Base-by-base conservation (phyloP, 2,888 invertebrate species). In the Sceliomorpha sp. region DNA sequence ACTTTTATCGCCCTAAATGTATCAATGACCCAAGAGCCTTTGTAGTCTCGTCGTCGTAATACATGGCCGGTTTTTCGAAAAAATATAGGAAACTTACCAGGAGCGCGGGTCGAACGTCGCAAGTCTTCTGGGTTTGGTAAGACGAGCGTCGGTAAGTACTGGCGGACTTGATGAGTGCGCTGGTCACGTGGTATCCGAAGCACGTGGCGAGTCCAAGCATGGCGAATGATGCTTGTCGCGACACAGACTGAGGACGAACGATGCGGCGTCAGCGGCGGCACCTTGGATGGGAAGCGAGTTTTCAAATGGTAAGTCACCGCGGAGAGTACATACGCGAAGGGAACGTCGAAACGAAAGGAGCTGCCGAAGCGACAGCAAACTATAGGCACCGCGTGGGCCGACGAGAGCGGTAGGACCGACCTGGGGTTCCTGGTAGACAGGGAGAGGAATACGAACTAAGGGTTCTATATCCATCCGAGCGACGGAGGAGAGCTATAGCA, bases 371-470 rank as follows among this genome's bases (percentile, higher is more conserved):
- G 73, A 56, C 62, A 58, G 58, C 63, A 63, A 64, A 60, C 58
- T 69, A 58, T 51, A 62, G 59, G 44, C 64, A 59, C 44, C 59
- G 40, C 13, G 6, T 9, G 15, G 17, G 29, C 26, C 15, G 42
- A 36, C 10, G 56, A 29, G 15, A 12, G 12, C 40, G 44, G 70
- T 69, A 70, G 72, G 72, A 74, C 72, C 70, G 76, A 59, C 73
- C 68, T 64, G 74, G 80, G 82, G 81, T 86, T 87, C 83, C 83
- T 86, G 81, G 84, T 85, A 77, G 85, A 81, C 85, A 86, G 87
- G 87, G 83, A 83, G 87, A 86, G 85, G 82, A 85, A 84, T 85
- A 85, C 86, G 84, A 85, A 86, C 86, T 86, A 85, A 86, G 86
- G 84, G 85, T 73, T 73, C 76, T 78, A 80, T 86, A 85, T 84